Percentiles rank a stretch among this genome's conserved stretches.
phyloP scores from a whole-genome alignment of 2,888 invertebrate species.

The Agriopis marginaria region DNA sequence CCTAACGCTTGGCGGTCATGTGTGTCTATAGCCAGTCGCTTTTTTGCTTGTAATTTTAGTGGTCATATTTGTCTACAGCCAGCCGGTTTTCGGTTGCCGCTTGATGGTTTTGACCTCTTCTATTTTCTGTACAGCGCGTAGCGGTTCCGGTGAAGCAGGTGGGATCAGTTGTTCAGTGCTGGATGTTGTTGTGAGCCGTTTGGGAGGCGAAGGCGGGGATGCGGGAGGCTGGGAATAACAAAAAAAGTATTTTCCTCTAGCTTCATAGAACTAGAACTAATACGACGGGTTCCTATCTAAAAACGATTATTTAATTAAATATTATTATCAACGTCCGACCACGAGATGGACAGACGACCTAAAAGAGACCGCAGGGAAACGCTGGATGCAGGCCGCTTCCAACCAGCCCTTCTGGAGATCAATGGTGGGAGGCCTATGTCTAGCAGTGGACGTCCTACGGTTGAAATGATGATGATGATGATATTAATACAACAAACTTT shows the following conservation, averaged over 20 bases:
- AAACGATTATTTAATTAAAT: no score
- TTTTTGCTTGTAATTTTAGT: background rate
- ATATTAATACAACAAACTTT: no score
- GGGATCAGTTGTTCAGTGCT: slow-evolving; percentile 85
- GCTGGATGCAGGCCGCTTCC: no score
- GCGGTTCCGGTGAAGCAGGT: slow-evolving; percentile 71
- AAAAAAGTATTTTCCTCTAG: background rate
- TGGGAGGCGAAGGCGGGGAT: slow-evolving; percentile 59
- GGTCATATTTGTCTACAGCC: slow-evolving; percentile 76
- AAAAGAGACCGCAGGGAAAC: no score
- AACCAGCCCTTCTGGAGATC: no score
- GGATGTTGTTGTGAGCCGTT: slow-evolving; percentile 70
- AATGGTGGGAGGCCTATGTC: no score
- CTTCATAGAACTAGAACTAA: background rate
- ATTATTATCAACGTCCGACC: no score
- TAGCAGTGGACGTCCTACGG: no score
- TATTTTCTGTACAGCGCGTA: slow-evolving; percentile 74
- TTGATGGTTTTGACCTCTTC: slow-evolving; percentile 85
- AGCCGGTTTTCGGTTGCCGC: slow-evolving; percentile 87
- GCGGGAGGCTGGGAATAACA: slow-evolving; percentile 41
- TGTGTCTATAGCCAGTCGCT: background rate
- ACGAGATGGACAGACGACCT: no score
- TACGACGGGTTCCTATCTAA: slow-evolving; percentile 3
- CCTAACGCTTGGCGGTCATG: no score
- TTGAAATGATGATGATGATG: no score